phyloP scores from a whole-genome alignment of 2,888 invertebrate genomes.

The Octodonta nipae region DNA sequence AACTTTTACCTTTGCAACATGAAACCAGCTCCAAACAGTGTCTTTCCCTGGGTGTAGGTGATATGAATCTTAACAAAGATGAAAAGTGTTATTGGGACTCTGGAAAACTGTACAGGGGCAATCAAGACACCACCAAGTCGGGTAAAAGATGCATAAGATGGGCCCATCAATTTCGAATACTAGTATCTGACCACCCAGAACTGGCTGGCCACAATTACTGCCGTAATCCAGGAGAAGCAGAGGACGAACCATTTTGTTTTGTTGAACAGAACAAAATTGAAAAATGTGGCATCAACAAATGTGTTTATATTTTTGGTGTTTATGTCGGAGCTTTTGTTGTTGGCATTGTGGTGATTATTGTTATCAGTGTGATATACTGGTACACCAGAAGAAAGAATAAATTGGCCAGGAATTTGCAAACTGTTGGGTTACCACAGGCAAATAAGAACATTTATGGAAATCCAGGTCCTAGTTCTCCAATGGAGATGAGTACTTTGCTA shows the following conservation, averaged over 20 bases:
- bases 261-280: constrained; percentile 64
- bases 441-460: constrained; percentile 74
- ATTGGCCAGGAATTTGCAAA: not conserved
- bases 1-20: constrained; percentile 46
- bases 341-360: not conserved
- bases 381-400: not conserved
- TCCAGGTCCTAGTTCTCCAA: constrained; percentile 54
- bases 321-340: constrained; percentile 45
- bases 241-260: constrained; percentile 82
- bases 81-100: constrained; percentile 82
- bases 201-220: constrained; percentile 79
- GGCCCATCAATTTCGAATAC: constrained; percentile 66
- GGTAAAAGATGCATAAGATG: constrained; percentile 70
- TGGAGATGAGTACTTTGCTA: constrained; percentile 73
- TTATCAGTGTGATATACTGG: not conserved
- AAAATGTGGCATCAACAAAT: constrained; percentile 75
- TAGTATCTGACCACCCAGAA: constrained; percentile 68
- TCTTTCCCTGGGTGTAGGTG: constrained; percentile 58
- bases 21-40: constrained; percentile 56
- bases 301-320: constrained; percentile 73
- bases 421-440: constrained; percentile 49
- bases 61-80: constrained; percentile 43
- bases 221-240: constrained; percentile 69
- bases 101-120: constrained; percentile 74
- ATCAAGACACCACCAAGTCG: constrained; percentile 54